These are phyloP conservation scores for Melitaea cinxia DNA, from an alignment of 1,140 invertebrate species.

Conservation along the genomic window DNA sequence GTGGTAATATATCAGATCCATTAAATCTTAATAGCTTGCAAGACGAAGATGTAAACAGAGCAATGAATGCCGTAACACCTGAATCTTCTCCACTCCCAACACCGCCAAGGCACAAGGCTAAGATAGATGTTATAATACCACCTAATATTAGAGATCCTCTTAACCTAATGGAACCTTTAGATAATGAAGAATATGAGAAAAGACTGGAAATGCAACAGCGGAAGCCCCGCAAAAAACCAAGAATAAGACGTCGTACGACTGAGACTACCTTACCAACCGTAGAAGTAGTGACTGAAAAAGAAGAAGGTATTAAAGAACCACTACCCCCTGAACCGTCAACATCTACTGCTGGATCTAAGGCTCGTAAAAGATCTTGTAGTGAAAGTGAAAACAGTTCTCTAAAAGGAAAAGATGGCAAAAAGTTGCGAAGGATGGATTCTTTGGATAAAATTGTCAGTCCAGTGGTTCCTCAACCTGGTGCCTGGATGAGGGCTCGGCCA, in stretches of 20 bases:
- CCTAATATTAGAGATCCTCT: conserved; percentile 95
- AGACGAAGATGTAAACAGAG: conserved; percentile 92
- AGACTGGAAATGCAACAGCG: conserved; percentile 85
- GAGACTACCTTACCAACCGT: conserved; percentile 69
- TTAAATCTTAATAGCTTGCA: conserved; percentile 96
- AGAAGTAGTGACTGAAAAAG: conserved; percentile 51
- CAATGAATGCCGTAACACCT: conserved; percentile 93
- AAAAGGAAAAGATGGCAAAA: conserved; percentile 81
- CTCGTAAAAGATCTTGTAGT: conserved; percentile 73
- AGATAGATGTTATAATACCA: conserved; percentile 95
- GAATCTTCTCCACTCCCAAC: conserved; percentile 94
- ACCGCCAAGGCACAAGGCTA: conserved; percentile 90
- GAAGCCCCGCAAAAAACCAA: conserved; percentile 84
- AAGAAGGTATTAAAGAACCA: conserved; percentile 64
- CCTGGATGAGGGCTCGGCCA: conserved; percentile 84
- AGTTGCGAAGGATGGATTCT: conserved; percentile 85
- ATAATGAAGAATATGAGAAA: conserved; percentile 90
- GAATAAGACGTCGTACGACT: conserved; percentile 83
- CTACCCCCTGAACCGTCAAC: conserved; percentile 67
- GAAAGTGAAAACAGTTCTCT: conserved; percentile 75
- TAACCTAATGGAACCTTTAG: conserved; percentile 91
- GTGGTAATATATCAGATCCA: conserved; percentile 97
- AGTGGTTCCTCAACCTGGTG: conserved; percentile 93
- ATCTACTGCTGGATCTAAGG: conserved; percentile 57
- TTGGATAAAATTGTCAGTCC: conserved; percentile 96